Percentiles rank a stretch among this genome's conserved stretches.
phyloP scores from a whole-genome alignment of 2,797 vertebrate genomes.

The Sebastes taczanowskii region DNA sequence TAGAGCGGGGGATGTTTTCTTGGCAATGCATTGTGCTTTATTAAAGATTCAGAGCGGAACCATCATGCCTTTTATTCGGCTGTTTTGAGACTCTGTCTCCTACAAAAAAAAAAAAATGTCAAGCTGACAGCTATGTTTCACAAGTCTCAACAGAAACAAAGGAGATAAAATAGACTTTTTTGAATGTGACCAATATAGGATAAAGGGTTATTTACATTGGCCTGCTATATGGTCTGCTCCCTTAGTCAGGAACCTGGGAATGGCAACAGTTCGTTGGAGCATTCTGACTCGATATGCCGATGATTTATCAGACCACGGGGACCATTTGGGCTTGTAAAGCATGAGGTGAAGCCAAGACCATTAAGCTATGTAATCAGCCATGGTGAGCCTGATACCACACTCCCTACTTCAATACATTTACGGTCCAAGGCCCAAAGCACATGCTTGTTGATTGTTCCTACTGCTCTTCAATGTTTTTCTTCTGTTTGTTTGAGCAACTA shows the following conservation, averaged over 20 bases:
- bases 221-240: conserved; percentile 54
- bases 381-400: conserved; percentile 69
- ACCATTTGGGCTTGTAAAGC: conserved; percentile 81
- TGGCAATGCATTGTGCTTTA: conserved; percentile 53
- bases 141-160: conserved; percentile 7
- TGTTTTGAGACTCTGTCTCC: conserved; percentile 32
- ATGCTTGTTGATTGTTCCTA: conserved; percentile 64
- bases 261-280: conserved; percentile 78
- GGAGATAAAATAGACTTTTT: conserved; percentile 34
- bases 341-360: conserved; percentile 80
- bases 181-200: conserved; percentile 48
- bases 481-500: conserved; percentile 55
- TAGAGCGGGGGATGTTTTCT: conserved; percentile 51
- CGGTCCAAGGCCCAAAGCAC: conserved; percentile 62
- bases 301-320: conserved; percentile 80
- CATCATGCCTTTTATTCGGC: conserved; percentile 25
- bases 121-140: conserved; percentile 35
- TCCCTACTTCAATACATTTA: conserved; percentile 66
- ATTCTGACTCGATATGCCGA: conserved; percentile 75
- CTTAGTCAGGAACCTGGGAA: conserved; percentile 72
- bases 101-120: conserved; percentile 13
- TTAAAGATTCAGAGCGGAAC: conserved; percentile 47
- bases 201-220: conserved; percentile 75
- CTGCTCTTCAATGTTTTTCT: conserved; percentile 48
- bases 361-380: conserved; percentile 82